A percentile compares a stretch with the other conserved stretches of the same genome.
Conservation (phyloP, 1,140 invertebrate genomes). For the Cyphomyrmex costatus region DNA sequence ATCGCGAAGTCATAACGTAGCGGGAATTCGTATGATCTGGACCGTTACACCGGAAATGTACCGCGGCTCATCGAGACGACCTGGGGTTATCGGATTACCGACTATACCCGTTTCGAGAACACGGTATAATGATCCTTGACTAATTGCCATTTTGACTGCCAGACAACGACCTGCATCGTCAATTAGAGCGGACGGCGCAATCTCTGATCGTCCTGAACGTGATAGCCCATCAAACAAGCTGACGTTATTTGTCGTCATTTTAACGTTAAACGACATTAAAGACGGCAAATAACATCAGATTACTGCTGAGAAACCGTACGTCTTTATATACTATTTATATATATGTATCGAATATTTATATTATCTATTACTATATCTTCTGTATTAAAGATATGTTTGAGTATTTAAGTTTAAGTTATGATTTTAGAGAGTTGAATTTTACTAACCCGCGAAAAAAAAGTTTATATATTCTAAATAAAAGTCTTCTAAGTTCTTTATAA, state of each 20-base stretch:
- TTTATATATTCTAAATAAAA: too few relatives aligned
- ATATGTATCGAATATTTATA: neutral
- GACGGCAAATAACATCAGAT: too few relatives aligned
- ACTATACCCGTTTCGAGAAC: slow-evolving; percentile 25
- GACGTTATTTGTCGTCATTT: too few relatives aligned
- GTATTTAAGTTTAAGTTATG: neutral
- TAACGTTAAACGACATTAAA: too few relatives aligned
- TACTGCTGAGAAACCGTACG: too few relatives aligned
- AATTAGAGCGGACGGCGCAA: slow-evolving; percentile 1
- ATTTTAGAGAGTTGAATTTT: neutral
- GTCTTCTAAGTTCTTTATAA: too few relatives aligned
- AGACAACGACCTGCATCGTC: slow-evolving; percentile 23
- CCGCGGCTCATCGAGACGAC: slow-evolving; percentile 53
- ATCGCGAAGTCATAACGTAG: slow-evolving; percentile 59
- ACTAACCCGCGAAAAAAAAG: too few relatives aligned
- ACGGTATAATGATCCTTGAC: slow-evolving; percentile 58
- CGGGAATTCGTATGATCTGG: slow-evolving; percentile 61
- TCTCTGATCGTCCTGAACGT: neutral
- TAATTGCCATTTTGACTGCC: slow-evolving; percentile 47
- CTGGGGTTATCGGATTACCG: slow-evolving; percentile 38
- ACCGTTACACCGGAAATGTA: slow-evolving; percentile 68
- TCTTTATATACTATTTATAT: too few relatives aligned
- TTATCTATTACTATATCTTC: too few relatives aligned
- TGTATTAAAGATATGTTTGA: neutral
- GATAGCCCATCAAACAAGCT: neutral